Evolutionary conservation across 2,888 invertebrate genomes (phyloP).

Genomic region (Calameuta filiformis): DNA sequence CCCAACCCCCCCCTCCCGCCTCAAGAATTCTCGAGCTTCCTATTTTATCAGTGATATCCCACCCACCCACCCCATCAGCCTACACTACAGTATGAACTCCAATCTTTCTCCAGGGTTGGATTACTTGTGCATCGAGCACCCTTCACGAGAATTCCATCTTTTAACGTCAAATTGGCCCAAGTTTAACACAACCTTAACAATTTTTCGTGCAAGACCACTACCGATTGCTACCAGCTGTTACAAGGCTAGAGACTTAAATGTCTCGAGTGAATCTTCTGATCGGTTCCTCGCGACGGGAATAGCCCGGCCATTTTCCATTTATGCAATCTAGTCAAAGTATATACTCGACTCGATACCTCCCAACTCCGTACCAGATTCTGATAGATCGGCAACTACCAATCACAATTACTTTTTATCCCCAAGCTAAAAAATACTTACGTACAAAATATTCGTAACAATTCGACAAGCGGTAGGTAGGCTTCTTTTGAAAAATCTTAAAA

Average conservation of each 20-base stretch:
- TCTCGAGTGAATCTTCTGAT: background rate
- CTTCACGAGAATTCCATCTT: slow-evolving; percentile 46
- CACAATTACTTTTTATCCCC: background rate
- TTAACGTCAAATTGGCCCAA: slow-evolving; percentile 46
- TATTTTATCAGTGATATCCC: background rate
- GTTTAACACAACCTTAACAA: slow-evolving; percentile 36
- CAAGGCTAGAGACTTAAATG: background rate
- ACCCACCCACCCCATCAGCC: background rate
- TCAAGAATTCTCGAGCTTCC: slow-evolving; percentile 24
- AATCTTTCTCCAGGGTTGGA: slow-evolving; percentile 44
- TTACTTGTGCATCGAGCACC: slow-evolving; percentile 47
- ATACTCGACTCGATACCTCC: background rate
- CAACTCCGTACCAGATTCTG: background rate
- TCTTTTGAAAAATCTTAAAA: background rate
- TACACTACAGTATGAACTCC: slow-evolving; percentile 34
- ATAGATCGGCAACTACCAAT: background rate
- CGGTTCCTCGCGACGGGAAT: background rate
- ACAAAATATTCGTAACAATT: background rate
- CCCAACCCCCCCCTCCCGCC: slow-evolving; percentile 11
- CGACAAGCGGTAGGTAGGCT: no score
- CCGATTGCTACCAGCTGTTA: background rate
- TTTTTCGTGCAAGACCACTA: background rate
- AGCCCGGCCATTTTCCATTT: background rate
- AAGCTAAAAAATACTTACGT: background rate
- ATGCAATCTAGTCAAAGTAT: background rate